Evolutionary conservation across 2,113 vertebrate species (phyloP).

Genomic region (Machaerirhynchus nigripectus): DNA sequence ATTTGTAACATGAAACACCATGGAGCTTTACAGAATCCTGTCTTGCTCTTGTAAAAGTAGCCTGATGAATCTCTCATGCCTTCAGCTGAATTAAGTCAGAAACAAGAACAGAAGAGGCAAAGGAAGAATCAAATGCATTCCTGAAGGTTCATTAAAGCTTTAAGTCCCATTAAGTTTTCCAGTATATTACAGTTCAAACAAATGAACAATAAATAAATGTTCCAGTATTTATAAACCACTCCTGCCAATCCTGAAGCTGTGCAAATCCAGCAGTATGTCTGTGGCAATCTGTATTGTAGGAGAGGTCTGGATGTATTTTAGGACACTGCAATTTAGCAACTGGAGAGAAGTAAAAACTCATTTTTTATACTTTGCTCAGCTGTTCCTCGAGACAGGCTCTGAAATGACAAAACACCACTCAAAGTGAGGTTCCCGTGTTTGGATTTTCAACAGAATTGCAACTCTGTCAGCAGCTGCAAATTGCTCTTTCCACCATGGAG

Average conservation of each 20-base stretch:
- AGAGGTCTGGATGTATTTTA: not conserved
- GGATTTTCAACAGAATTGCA: not conserved
- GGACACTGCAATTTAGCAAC: not conserved
- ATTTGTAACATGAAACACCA: not conserved
- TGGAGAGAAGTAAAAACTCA: not conserved
- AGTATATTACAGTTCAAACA: not conserved
- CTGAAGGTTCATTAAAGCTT: not conserved
- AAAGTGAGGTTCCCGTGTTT: not conserved
- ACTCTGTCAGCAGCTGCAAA: conserved; percentile 5
- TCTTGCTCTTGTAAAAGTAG: not conserved
- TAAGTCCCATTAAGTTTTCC: not conserved
- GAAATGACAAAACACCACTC: not conserved
- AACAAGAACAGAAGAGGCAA: not conserved
- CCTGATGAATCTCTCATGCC: not conserved
- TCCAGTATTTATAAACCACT: not conserved
- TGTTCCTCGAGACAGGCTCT: not conserved
- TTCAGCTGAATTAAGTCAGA: not conserved
- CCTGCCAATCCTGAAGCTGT: not conserved
- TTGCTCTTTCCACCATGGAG: not conserved
- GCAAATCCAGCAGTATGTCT: not conserved
- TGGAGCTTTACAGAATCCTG: not conserved
- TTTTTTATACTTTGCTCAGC: not conserved
- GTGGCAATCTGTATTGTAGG: not conserved
- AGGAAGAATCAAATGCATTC: not conserved
- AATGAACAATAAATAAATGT: not conserved